Evolutionary conservation across 2,113 vertebrate genomes (phyloP), one percentile per base, ranked within the genome.

Genomic region (Phrynocephalus versicolor): DNA sequence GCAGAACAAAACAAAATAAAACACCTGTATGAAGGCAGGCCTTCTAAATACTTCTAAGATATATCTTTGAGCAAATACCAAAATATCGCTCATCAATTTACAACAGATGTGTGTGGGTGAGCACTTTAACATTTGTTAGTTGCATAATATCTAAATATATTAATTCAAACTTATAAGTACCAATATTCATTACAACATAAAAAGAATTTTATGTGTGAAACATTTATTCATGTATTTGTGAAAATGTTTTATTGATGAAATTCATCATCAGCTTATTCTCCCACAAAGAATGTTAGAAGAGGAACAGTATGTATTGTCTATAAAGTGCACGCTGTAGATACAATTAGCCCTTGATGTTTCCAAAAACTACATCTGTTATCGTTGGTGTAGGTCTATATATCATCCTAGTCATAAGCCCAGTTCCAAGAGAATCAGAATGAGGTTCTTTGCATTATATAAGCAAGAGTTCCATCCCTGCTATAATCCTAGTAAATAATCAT

Each of bases 121-220:
- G 23, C 72, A 8, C 1, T 25, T 45, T 51, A 25, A 3, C 33
- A 0, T 27, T 51, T 51, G 45, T 51, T 67, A 74, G 86, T 92
- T 73, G 74, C 21, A 33, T 41, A 69, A 79, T 70, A n/a, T 57
- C 73, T 33, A 64, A n/a, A 21, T 1, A 13, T 57, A 76, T 30
- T 67, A 0, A 80, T 0, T 39, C 27, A 74, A 1, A 74, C 6
- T 60, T 62, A 19, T 18, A 21, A 62, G 23, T 6, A 19, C 21
- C 71, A 82, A 83, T 57, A 8, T 35, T 39, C 71, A 86, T 37
- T 70, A 0, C 8, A 60, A 19, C 80, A 51, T 35, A 33, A 64
- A 51, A 64, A 27, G 39, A 23, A 74, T n/a, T n/a, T n/a, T n/a
- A n/a, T n/a, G 35, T 84, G 71, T 77, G 1, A 89, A 89, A 85